These are phyloP conservation scores for Octomys mimax DNA, from an alignment of 2,797 vertebrate genomes.

Conservation along the genomic window DNA sequence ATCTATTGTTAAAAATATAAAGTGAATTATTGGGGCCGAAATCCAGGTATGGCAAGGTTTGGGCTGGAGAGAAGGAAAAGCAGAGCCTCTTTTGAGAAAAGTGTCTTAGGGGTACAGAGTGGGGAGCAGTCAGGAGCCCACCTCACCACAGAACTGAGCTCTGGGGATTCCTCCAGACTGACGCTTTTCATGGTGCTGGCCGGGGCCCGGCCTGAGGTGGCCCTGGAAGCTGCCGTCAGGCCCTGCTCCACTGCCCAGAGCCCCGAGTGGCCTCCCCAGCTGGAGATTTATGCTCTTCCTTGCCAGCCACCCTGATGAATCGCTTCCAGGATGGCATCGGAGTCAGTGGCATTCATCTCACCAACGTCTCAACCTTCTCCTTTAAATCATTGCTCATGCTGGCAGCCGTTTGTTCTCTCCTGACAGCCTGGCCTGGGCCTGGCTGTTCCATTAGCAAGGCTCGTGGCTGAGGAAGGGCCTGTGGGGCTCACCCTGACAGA, in stretches of 20 bases:
- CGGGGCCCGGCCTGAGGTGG: not conserved
- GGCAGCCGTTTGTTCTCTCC: not conserved
- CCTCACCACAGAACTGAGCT: not conserved
- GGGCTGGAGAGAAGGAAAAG: not conserved
- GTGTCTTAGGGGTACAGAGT: not conserved
- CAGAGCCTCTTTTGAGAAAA: not conserved
- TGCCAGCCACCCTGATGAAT: slow-evolving; percentile 77
- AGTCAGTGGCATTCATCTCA: slow-evolving; percentile 84
- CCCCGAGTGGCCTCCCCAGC: not conserved
- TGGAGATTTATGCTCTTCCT: slow-evolving; percentile 66
- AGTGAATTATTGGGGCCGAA: accelerated
- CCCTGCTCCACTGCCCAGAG: not conserved
- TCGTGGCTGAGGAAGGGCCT: not conserved
- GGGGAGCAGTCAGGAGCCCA: not conserved
- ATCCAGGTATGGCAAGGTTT: accelerated
- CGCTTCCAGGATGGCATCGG: slow-evolving; percentile 65
- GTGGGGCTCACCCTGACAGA: not conserved
- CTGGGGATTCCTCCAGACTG: not conserved
- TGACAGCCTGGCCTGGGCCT: slow-evolving; percentile 8
- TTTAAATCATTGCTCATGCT: slow-evolving; percentile 69
- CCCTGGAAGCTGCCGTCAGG: not conserved
- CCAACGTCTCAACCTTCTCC: slow-evolving; percentile 76
- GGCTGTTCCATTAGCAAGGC: not conserved
- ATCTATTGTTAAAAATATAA: not conserved
- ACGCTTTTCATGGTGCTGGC: accelerated